Evolutionary conservation across 2,113 vertebrate species (phyloP).

Genomic region (Phrynosoma platyrhinos): DNA sequence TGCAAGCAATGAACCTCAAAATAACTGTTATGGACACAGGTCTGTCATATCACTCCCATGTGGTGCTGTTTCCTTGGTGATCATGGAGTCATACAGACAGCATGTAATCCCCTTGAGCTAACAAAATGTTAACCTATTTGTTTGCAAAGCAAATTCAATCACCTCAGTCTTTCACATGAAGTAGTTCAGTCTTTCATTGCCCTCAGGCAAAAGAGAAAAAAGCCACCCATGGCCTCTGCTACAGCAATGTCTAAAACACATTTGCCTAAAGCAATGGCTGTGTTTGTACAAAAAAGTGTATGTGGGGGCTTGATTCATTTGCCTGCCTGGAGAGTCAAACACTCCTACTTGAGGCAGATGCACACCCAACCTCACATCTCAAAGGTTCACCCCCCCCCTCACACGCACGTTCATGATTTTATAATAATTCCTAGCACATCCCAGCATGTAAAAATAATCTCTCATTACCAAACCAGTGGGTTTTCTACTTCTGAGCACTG

Average conservation of each 20-base stretch:
- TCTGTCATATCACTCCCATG: background rate
- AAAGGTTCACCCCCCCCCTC: background rate
- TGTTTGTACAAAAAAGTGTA: background rate
- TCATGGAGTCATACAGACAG: background rate
- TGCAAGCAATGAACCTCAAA: background rate
- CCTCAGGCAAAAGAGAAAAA: conserved; percentile 1
- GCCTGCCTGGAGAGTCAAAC: background rate
- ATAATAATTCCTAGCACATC: background rate
- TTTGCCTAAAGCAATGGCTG: background rate
- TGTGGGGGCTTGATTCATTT: conserved; percentile 1
- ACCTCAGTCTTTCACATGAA: background rate
- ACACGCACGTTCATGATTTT: background rate
- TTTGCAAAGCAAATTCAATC: background rate
- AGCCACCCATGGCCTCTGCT: rapidly evolving
- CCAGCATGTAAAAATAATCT: background rate
- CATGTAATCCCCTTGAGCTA: background rate
- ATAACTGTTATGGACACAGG: background rate
- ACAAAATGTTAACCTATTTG: conserved; percentile 41
- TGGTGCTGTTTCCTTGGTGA: background rate
- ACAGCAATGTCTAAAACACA: background rate
- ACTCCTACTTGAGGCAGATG: background rate
- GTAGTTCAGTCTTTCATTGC: conserved; percentile 25
- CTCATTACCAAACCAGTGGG: background rate
- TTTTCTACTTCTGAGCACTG: background rate
- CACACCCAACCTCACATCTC: rapidly evolving